phyloP scores from a whole-genome alignment of 2,888 invertebrate genomes.

The Opisthograptis luteolata region DNA sequence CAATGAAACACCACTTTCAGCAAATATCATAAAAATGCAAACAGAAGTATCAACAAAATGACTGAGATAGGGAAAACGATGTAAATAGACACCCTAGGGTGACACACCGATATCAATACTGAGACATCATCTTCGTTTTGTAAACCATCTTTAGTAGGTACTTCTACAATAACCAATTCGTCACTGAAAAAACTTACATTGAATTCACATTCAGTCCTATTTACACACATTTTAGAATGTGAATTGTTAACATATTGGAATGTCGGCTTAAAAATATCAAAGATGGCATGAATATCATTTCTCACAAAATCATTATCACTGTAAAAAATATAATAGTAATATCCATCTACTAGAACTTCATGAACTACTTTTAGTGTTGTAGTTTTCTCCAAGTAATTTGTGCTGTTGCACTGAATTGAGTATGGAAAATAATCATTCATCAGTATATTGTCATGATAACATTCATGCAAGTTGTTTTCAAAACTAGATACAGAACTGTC shows the following conservation, averaged over 20 bases:
- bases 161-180: conserved; percentile 93
- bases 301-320: conserved; percentile 92
- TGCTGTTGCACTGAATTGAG: conserved; percentile 87
- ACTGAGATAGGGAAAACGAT: conserved; percentile 91
- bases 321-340: conserved; percentile 95
- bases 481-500: conserved; percentile 92
- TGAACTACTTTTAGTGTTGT: conserved; percentile 87
- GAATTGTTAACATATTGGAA: conserved; percentile 90
- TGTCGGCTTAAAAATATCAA: conserved; percentile 93
- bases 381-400: conserved; percentile 87
- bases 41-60: conserved; percentile 89
- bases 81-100: conserved; percentile 91
- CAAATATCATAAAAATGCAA: conserved; percentile 90
- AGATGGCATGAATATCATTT: conserved; percentile 92
- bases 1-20: conserved; percentile 61
- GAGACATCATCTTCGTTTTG: conserved; percentile 90
- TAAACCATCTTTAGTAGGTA: conserved; percentile 92
- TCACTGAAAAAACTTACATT: conserved; percentile 88
- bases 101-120: conserved; percentile 89
- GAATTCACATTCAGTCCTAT: conserved; percentile 91
- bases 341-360: conserved; percentile 89
- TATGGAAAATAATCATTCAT: conserved; percentile 89
- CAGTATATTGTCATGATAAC: conserved; percentile 91
- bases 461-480: conserved; percentile 89
- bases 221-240: conserved; percentile 88